phyloP scores from a whole-genome alignment of 1,140 invertebrate genomes.

The Cepaea nemoralis region DNA sequence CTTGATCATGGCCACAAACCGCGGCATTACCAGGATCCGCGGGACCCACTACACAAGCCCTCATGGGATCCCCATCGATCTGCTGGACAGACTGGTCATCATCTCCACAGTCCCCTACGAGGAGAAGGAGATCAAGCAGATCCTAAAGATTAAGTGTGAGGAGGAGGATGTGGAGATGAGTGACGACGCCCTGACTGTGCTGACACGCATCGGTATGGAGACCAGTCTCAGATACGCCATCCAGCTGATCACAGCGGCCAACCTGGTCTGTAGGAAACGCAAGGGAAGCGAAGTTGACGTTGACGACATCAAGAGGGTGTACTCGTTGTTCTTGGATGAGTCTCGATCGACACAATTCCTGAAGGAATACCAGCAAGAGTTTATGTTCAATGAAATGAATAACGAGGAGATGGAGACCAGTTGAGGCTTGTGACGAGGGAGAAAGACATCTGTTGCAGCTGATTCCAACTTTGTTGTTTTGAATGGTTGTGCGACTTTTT shows the following conservation, averaged over 20 bases:
- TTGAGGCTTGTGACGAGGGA: too few relatives aligned
- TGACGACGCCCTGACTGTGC: constrained; percentile 89
- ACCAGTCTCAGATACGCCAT: constrained; percentile 97
- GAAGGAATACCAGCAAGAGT: constrained; percentile 95
- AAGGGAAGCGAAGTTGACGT: constrained; percentile 82
- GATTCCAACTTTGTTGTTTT: too few relatives aligned
- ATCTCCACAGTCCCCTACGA: constrained; percentile 90
- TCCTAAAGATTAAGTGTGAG: constrained; percentile 89
- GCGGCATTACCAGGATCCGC: constrained; percentile 85
- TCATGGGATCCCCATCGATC: constrained; percentile 96
- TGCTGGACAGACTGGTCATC: constrained; percentile 95
- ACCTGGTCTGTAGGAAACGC: constrained; percentile 85
- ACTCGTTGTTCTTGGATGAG: constrained; percentile 94
- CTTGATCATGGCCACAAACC: constrained; percentile 99
- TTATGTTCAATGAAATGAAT: constrained; percentile 83
- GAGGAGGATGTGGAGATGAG: constrained; percentile 98
- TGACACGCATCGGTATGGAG: constrained; percentile 92
- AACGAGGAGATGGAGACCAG: too few relatives aligned
- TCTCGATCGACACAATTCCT: constrained; percentile 91
- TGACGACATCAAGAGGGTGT: constrained; percentile 94
- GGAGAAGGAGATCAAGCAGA: constrained; percentile 91
- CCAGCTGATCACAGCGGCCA: constrained; percentile 95
- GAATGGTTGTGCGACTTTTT: too few relatives aligned
- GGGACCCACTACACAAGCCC: constrained; percentile 93
- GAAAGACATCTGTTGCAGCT: too few relatives aligned